Base-by-base conservation (phyloP, 2,888 invertebrate genomes). In the Acrobasis suavella region DNA sequence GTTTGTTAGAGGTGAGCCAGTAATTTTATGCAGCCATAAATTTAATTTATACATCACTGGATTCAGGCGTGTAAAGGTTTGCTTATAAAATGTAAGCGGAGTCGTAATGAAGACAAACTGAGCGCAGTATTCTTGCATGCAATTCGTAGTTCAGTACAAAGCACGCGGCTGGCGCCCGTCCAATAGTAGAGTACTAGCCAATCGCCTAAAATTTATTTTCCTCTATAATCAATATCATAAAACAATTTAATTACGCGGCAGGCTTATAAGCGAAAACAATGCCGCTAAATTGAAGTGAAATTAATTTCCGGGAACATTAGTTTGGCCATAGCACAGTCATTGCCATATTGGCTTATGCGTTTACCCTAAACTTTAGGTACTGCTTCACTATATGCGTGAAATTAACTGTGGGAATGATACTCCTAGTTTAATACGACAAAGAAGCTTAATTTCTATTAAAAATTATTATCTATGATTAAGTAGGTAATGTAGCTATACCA, bases 21-120 rank as follows among this genome's bases (percentile, higher is more conserved):
- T 83, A 78, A 85, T 85, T 78, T 83, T 84, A 85, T 83, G 77
- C 80, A 81, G 64, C 80, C 80, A 77, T 85, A 83, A 82, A 83
- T 83, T 82, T 78, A 76, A 81, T 82, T 81, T 79, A 75, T 80
- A 78, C 73, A 76, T 82, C 78, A 77, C 69, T 67, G 67, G 72
- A 72, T 75, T 72, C 72, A 73, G 65, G 58, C 58, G 63, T 61
- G 60, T 67, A 63, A 60, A 39, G 50, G 51, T 60, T 46, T 16
- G 54, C 15, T 37, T 46, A 37, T 61, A 62, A 62, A 55, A 58
- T 61, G 61, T 67, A 63, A 52, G 60, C 46, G 52, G 63, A 65
- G 67, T 75, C 69, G 71, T 82, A 85, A 83, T 83, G 78, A 81
- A 84, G 82, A 86, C 73, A 78, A 77, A 85, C 72, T 75, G 72